Percentiles rank a stretch among this genome's conserved stretches.
Conservation (phyloP, 2,113 vertebrate genomes). For the Nesospiza acunhae region DNA sequence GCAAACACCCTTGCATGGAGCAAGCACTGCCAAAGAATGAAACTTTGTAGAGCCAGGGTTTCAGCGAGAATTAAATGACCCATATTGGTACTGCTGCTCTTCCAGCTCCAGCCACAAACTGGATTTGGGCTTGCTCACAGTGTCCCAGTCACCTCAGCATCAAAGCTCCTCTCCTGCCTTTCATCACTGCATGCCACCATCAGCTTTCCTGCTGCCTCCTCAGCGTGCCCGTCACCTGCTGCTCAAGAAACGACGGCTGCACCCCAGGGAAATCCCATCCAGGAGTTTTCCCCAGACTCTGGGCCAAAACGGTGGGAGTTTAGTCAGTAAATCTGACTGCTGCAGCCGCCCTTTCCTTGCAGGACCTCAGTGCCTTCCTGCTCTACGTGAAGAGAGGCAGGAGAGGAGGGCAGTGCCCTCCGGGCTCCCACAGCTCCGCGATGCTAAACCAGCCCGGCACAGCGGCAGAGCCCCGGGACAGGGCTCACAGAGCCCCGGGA, state of each 20-base stretch:
- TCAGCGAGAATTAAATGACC: neutral
- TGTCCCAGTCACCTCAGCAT: neutral
- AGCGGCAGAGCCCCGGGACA: fast-evolving
- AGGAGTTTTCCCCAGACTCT: no score
- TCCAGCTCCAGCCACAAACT: neutral
- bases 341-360: neutral
- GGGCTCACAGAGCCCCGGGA: no score
- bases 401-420: neutral
- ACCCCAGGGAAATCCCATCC: neutral
- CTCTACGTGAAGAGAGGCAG: fast-evolving
- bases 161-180: neutral
- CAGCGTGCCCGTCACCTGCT: fast-evolving
- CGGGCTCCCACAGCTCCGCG: neutral
- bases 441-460: fast-evolving
- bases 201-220: neutral
- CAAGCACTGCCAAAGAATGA: neutral
- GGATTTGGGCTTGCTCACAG: neutral
- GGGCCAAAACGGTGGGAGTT: neutral
- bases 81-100: neutral
- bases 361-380: neutral
- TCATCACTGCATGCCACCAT: fast-evolving
- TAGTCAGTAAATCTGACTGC: neutral
- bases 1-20: neutral
- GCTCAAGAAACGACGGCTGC: neutral
- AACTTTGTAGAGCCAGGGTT: neutral